Evolutionary conservation across 2,888 invertebrate species (phyloP).

Genomic region (Hydropsyche betteni): DNA sequence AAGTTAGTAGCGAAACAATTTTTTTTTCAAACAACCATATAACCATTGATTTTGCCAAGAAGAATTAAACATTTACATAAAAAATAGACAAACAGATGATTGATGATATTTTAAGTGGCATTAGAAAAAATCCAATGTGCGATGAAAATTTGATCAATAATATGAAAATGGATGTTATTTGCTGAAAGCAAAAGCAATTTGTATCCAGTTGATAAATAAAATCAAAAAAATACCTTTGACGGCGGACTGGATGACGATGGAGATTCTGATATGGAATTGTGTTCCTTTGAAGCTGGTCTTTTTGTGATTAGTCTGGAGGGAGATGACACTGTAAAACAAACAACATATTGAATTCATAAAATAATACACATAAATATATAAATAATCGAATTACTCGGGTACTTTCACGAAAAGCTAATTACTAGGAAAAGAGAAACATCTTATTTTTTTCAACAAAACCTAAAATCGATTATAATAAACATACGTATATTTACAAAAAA

Average conservation of each 20-base stretch:
- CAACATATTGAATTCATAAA: too few species aligned
- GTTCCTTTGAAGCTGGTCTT: conserved; percentile 61
- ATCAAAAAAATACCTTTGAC: conserved; percentile 59
- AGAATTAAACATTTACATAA: too few species aligned
- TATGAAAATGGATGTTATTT: conserved; percentile 30
- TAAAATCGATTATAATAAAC: too few species aligned
- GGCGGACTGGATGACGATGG: conserved; percentile 61
- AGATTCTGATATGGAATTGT: conserved; percentile 57
- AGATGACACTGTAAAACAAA: conserved; percentile 61
- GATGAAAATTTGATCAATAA: conserved; percentile 33
- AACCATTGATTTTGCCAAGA: too few species aligned
- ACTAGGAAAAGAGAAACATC: not conserved
- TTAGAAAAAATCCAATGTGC: conserved; percentile 15
- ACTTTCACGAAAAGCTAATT: not conserved
- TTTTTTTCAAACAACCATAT: too few species aligned
- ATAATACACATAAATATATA: not conserved
- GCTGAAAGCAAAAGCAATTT: conserved; percentile 9
- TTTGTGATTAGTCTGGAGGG: conserved; percentile 62
- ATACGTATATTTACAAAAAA: too few species aligned
- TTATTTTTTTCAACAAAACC: too few species aligned
- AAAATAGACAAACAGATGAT: conserved; percentile 32
- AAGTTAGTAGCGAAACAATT: too few species aligned
- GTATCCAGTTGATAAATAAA: not conserved
- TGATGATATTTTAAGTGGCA: conserved; percentile 48
- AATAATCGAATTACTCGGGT: too few species aligned